Evolutionary conservation across 2,113 vertebrate species (phyloP).

Genomic region (Trichechus manatus): DNA sequence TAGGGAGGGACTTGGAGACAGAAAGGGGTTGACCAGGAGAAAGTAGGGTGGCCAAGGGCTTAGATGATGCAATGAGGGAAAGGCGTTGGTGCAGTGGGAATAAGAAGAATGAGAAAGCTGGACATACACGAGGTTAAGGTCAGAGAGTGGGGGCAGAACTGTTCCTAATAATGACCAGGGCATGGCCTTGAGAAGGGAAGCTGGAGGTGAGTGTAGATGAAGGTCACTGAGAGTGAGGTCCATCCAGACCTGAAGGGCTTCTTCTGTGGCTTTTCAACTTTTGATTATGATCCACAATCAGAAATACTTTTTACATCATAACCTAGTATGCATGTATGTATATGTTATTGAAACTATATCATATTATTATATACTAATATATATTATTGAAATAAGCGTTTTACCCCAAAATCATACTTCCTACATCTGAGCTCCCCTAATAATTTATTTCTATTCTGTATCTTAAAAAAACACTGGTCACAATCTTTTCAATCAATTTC

Average conservation of each 20-base stretch:
- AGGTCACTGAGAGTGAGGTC: background rate
- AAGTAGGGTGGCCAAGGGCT: background rate
- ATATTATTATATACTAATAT: background rate
- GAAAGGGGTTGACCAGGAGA: background rate
- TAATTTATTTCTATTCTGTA: conserved; percentile 32
- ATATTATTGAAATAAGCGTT: conserved; percentile 15
- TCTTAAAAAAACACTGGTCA: conserved; percentile 38
- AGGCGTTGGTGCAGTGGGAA: accelerated
- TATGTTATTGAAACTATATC: conserved; percentile 24
- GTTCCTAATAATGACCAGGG: background rate
- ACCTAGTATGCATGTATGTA: background rate
- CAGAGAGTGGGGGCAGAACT: background rate
- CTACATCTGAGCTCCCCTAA: background rate
- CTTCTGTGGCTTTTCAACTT: background rate
- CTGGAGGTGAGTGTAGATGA: background rate
- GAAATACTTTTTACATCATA: background rate
- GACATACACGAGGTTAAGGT: background rate
- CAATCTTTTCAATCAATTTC: background rate
- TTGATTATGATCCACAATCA: background rate
- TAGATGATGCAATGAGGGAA: background rate
- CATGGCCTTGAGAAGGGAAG: background rate
- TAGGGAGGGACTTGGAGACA: background rate
- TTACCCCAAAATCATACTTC: background rate
- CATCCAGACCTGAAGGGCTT: background rate
- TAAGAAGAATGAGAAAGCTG: background rate